A percentile compares a stretch with the other conserved stretches of the same genome.
These are phyloP conservation scores for Streblospio benedicti DNA, from an alignment of 1,140 invertebrate species.

Conservation along the genomic window DNA sequence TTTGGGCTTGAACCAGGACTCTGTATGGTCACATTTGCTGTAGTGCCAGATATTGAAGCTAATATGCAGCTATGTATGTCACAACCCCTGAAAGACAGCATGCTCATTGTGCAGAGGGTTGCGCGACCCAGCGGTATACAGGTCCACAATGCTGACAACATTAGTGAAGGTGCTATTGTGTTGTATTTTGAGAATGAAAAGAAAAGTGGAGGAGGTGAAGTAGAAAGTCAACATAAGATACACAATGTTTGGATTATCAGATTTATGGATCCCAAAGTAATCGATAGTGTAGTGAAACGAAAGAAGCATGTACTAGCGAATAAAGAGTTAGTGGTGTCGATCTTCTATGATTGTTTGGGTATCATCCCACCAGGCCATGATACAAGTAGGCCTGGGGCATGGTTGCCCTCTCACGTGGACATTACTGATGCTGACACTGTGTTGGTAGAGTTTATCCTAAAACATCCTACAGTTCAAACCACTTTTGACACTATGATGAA, in stretches of 20 bases:
- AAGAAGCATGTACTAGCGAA: neutral
- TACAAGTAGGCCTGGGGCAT: neutral
- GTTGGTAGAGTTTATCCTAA: neutral
- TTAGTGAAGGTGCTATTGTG: neutral
- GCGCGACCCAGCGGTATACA: neutral
- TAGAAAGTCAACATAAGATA: no score
- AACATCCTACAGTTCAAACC: neutral
- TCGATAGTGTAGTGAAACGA: neutral
- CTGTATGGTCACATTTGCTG: no score
- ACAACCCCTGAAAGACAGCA: no score
- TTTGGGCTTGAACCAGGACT: no score
- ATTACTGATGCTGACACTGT: neutral
- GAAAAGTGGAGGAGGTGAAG: neutral
- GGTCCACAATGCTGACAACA: neutral
- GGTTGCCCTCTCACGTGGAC: neutral
- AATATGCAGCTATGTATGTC: no score
- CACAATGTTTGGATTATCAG: no score
- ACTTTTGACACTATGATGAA: neutral
- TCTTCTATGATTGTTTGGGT: neutral
- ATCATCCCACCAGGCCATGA: neutral
- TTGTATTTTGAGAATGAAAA: constrained; percentile 1
- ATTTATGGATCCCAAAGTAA: neutral
- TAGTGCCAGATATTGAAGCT: no score
- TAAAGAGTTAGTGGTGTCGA: neutral
- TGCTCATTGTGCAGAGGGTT: neutral